Evolutionary conservation across 2,797 vertebrate species (phyloP).

Genomic region (Chrysocyon brachyurus): DNA sequence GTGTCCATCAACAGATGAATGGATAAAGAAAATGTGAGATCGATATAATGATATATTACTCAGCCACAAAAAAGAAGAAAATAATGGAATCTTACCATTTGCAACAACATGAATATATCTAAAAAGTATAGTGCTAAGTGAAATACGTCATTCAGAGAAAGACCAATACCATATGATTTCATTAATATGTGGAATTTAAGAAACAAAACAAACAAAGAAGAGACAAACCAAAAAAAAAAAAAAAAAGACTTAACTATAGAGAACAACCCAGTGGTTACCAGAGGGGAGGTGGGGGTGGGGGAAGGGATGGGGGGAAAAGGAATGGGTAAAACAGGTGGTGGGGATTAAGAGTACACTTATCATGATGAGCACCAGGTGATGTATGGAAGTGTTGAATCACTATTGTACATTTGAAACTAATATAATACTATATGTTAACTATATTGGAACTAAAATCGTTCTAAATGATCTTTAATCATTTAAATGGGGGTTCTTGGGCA

Average conservation of each 20-base stretch:
- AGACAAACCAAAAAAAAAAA: not conserved
- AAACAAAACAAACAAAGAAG: not conserved
- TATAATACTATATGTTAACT: not conserved
- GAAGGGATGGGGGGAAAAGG: no score
- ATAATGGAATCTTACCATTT: not conserved
- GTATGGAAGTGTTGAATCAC: not conserved
- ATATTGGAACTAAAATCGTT: not conserved
- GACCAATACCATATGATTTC: not conserved
- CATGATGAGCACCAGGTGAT: not conserved
- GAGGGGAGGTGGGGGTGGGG: no score
- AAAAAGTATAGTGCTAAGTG: not conserved
- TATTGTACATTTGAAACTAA: not conserved
- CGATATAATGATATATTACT: not conserved
- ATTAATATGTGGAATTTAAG: not conserved
- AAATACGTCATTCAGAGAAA: not conserved
- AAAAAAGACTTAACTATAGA: not conserved
- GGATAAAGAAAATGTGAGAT: not conserved
- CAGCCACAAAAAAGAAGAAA: not conserved
- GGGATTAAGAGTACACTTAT: not conserved
- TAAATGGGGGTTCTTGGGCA: not conserved
- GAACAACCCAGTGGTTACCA: not conserved
- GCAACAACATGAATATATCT: not conserved
- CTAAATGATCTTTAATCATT: not conserved
- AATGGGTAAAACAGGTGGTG: not conserved
- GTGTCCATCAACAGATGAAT: not conserved